These are phyloP conservation scores for Prolemur simus DNA, from an alignment of 2,113 vertebrate species.

Conservation along the genomic window DNA sequence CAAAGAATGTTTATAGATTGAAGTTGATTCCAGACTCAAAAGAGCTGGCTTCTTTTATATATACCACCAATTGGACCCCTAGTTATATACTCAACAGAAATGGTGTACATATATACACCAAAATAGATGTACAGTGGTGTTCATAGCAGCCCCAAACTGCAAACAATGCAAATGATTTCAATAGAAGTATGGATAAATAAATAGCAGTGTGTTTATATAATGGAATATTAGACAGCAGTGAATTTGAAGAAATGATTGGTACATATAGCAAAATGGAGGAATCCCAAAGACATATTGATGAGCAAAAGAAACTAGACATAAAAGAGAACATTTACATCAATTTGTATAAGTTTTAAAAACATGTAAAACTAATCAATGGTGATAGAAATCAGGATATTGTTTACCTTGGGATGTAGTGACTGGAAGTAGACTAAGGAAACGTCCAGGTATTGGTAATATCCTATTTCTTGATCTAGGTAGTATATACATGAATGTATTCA, in stretches of 20 bases:
- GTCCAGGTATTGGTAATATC: background rate
- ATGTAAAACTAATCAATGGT: background rate
- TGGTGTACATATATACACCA: background rate
- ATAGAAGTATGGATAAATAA: background rate
- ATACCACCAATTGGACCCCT: background rate
- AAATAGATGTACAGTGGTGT: background rate
- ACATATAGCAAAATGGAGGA: background rate
- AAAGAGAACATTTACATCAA: background rate
- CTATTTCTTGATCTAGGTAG: background rate
- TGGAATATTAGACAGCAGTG: background rate
- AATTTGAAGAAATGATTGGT: background rate
- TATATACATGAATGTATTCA: background rate
- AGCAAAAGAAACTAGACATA: background rate
- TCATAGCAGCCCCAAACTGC: background rate
- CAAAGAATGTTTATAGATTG: background rate
- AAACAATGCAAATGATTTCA: background rate
- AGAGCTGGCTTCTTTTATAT: background rate
- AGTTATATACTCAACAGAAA: background rate
- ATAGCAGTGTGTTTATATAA: background rate
- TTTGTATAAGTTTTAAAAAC: background rate
- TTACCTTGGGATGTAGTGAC: background rate
- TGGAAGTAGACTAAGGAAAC: background rate
- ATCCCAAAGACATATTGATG: background rate
- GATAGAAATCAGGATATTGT: background rate
- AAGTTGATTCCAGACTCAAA: background rate